phyloP scores from a whole-genome alignment of 2,888 invertebrate species.

The Ophion ventricosus region DNA sequence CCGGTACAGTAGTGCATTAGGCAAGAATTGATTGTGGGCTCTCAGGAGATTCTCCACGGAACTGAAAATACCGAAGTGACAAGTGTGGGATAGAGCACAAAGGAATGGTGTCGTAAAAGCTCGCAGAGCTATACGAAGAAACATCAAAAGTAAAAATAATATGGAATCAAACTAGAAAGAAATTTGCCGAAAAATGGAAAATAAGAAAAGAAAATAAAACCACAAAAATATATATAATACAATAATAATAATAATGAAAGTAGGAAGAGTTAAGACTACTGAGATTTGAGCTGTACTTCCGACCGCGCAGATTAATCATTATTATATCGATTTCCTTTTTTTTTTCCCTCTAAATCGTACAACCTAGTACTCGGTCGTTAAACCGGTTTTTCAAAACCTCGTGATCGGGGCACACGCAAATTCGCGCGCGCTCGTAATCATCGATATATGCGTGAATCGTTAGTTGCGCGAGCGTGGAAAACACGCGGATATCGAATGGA shows the following conservation, averaged over 20 bases:
- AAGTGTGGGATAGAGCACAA: neutral
- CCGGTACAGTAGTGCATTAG: neutral
- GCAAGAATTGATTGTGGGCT: neutral
- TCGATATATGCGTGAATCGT: neutral
- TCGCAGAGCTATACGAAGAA: neutral
- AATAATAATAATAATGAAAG: neutral
- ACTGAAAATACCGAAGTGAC: neutral
- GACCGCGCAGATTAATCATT: constrained; percentile 44
- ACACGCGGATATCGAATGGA: neutral
- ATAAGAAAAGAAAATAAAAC: neutral
- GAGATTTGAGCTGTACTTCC: constrained; percentile 21
- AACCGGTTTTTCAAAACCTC: constrained; percentile 60
- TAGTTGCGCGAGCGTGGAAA: neutral
- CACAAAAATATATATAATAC: neutral
- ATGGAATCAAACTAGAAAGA: neutral
- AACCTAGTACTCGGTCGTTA: constrained; percentile 38
- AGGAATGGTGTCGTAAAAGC: neutral
- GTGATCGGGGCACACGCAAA: constrained; percentile 43
- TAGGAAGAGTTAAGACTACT: neutral
- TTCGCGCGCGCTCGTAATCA: neutral
- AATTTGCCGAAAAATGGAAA: neutral
- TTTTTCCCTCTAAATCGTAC: constrained; percentile 26
- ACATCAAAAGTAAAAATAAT: neutral
- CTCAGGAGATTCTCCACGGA: neutral
- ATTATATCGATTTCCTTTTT: constrained; percentile 12